These are phyloP conservation scores for Eustalomyia histrio DNA, from an alignment of 2,888 invertebrate species.

Conservation along the genomic window DNA sequence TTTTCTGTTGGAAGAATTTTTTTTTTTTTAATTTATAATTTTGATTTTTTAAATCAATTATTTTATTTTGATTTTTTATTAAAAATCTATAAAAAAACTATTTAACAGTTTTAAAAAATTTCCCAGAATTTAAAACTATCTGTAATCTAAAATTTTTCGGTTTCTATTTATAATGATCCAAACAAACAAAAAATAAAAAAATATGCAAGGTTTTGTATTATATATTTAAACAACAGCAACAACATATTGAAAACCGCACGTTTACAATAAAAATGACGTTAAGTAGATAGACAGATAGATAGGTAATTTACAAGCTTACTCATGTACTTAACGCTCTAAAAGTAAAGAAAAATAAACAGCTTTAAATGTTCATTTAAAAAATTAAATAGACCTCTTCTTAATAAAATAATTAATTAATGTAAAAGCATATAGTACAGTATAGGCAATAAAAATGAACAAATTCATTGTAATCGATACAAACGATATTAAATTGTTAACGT, in stretches of 20 bases:
- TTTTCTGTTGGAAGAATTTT: too few relatives aligned
- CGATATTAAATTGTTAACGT: too few relatives aligned
- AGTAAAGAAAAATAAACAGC: conserved; percentile 40
- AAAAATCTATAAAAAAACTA: too few relatives aligned
- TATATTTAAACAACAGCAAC: neutral
- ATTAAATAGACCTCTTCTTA: conserved; percentile 57
- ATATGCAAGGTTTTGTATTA: too few relatives aligned
- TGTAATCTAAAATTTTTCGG: conserved; percentile 24
- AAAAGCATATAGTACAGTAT: conserved; percentile 25
- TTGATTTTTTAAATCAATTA: too few relatives aligned
- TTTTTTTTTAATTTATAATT: too few relatives aligned
- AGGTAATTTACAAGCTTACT: conserved; percentile 31
- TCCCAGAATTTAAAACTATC: neutral
- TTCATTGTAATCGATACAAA: too few relatives aligned
- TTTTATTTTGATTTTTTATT: too few relatives aligned
- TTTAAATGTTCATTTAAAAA: conserved; percentile 45
- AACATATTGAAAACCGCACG: conserved; percentile 19
- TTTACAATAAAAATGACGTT: conserved; percentile 13
- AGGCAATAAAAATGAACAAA: neutral
- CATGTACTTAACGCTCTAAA: conserved; percentile 64
- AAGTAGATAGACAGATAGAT: conserved; percentile 13
- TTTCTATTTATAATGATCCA: conserved; percentile 35
- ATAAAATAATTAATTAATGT: conserved; percentile 52
- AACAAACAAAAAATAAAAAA: conserved; percentile 13
- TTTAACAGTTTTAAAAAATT: neutral